phyloP scores from a whole-genome alignment of 2,113 vertebrate species.

The Meleagris gallopavo region DNA sequence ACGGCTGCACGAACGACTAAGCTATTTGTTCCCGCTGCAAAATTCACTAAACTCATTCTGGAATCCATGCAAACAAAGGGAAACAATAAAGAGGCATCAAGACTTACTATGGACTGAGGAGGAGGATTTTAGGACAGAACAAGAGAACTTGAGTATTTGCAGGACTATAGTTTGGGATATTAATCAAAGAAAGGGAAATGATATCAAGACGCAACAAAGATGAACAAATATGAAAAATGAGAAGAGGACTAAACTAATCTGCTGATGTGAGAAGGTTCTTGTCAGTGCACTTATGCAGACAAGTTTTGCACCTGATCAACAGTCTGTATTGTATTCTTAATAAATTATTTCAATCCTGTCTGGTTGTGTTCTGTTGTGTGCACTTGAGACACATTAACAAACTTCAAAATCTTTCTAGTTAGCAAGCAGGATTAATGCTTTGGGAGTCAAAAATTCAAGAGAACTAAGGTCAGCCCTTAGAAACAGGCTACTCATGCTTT shows the following conservation, averaged over 20 bases:
- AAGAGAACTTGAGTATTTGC: not conserved
- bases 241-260: not conserved
- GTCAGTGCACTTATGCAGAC: not conserved
- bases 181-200: not conserved
- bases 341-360: not conserved
- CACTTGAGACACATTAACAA: not conserved
- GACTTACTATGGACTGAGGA: not conserved
- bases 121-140: not conserved
- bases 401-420: not conserved
- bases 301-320: not conserved
- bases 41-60: not conserved
- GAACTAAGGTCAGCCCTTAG: not conserved
- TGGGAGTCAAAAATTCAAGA: not conserved
- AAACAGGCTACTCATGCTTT: not conserved
- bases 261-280: not conserved
- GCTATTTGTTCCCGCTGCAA: conserved; percentile 18
- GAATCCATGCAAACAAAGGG: conserved; percentile 1
- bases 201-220: not conserved
- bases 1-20: not conserved
- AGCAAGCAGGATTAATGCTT: not conserved
- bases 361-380: not conserved
- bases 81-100: not conserved
- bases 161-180: not conserved
- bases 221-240: not conserved
- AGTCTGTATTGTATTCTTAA: not conserved